These are phyloP conservation scores for Megalops atlanticus DNA, from an alignment of 2,113 vertebrate genomes.

Conservation along the genomic window DNA sequence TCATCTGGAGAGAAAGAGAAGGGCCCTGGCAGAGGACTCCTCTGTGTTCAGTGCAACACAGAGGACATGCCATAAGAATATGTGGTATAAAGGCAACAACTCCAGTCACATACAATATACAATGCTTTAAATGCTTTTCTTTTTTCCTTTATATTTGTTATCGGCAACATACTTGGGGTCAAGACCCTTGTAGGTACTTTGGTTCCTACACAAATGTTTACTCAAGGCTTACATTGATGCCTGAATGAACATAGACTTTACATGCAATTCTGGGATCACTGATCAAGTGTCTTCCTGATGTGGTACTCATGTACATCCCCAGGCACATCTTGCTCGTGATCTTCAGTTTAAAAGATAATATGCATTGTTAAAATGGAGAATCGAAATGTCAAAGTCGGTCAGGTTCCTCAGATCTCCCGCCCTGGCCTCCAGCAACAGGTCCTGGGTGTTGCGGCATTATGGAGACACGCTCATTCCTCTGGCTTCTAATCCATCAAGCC, in stretches of 20 bases:
- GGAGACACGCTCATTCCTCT: constrained; percentile 14
- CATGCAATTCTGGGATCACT: background rate
- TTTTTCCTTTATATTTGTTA: background rate
- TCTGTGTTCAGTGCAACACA: background rate
- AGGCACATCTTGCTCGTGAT: background rate
- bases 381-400: background rate
- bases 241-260: background rate
- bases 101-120: no score
- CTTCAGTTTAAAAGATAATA: background rate
- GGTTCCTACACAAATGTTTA: background rate
- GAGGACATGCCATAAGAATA: background rate
- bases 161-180: background rate
- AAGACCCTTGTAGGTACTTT: background rate
- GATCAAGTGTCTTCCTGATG: background rate
- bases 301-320: background rate
- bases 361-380: background rate
- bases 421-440: background rate
- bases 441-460: background rate
- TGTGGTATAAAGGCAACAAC: no score
- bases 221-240: background rate
- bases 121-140: no score
- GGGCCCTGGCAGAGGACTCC: background rate
- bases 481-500: constrained; percentile 23
- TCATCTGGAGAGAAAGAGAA: background rate
- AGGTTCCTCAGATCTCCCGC: background rate